A percentile compares a stretch with the other conserved stretches of the same genome.
Evolutionary conservation across 2,113 vertebrate genomes (phyloP).

Genomic region (Sylvietta virens): DNA sequence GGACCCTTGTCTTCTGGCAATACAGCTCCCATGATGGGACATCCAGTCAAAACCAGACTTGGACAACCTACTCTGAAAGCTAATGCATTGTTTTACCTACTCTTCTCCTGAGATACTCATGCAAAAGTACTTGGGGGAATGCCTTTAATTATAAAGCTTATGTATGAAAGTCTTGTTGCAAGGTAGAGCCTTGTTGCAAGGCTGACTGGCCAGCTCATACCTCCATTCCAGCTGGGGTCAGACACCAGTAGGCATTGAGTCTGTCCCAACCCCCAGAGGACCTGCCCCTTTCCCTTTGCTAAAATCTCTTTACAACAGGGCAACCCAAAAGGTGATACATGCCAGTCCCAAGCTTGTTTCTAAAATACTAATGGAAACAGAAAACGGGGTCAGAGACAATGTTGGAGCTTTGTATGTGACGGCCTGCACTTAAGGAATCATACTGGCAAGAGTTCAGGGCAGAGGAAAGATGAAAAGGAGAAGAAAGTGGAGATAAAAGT

Average conservation of each 20-base stretch:
- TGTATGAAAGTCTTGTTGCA: not conserved
- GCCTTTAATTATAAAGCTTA: not conserved
- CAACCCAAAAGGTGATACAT: not conserved
- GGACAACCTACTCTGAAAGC: not conserved
- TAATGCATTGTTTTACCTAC: not conserved
- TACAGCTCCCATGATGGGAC: not conserved
- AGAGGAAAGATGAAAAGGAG: not conserved
- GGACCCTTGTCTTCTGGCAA: not conserved
- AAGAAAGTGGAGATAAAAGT: slow-evolving; percentile 29
- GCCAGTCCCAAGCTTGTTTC: not conserved
- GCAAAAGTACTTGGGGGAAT: not conserved
- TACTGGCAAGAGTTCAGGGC: not conserved
- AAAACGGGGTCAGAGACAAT: not conserved
- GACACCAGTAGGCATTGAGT: not conserved
- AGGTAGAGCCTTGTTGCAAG: not conserved
- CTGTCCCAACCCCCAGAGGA: not conserved
- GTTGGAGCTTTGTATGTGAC: not conserved
- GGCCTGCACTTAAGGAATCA: not conserved
- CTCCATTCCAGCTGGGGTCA: not conserved
- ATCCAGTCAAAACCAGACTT: not conserved
- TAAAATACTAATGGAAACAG: not conserved
- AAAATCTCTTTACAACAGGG: not conserved
- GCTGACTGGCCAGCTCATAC: not conserved
- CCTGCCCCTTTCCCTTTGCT: not conserved
- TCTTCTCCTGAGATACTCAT: not conserved